Percentiles rank a stretch among this genome's conserved stretches.
phyloP scores from a whole-genome alignment of 1,140 invertebrate genomes.

The Drosophila triauraria region DNA sequence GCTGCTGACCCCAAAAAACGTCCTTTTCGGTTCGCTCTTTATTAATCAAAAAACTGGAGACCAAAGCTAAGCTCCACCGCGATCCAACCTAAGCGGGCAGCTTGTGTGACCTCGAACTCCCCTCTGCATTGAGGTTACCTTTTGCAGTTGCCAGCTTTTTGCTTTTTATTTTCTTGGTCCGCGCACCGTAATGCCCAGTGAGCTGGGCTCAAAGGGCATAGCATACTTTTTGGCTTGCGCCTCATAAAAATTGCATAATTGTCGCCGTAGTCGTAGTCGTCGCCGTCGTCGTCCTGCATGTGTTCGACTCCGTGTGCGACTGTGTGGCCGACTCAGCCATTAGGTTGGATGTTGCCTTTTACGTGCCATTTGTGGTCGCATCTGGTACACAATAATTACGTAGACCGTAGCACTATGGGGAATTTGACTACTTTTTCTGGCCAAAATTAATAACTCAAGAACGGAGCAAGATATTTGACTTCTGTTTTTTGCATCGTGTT shows the following conservation, averaged over 20 bases:
- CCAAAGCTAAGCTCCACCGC: conserved; percentile 29
- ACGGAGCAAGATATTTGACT: too few relatives aligned
- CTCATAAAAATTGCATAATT: conserved; percentile 81
- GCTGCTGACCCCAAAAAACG: conserved; percentile 3
- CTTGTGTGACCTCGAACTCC: conserved; percentile 43
- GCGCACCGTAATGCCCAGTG: conserved; percentile 16
- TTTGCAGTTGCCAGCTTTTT: conserved; percentile 44
- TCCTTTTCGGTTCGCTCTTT: background rate
- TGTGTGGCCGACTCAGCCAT: conserved; percentile 47
- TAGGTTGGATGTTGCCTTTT: conserved; percentile 53
- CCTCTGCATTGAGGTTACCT: conserved; percentile 8
- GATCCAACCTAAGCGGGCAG: conserved; percentile 28
- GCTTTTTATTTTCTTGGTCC: conserved; percentile 40
- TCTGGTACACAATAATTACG: conserved; percentile 66
- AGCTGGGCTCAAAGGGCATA: conserved; percentile 58
- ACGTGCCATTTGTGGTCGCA: conserved; percentile 69
- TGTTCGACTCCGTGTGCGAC: conserved; percentile 17
- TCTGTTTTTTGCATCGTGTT: too few relatives aligned
- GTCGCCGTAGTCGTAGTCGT: conserved; percentile 31
- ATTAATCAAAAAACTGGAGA: conserved; percentile 16
- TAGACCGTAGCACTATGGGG: conserved; percentile 5
- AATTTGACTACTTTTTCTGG: too few relatives aligned
- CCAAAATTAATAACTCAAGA: too few relatives aligned
- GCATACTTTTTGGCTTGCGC: conserved; percentile 62
- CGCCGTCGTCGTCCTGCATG: conserved; percentile 30